Evolutionary conservation across 2,113 vertebrate genomes (phyloP), one percentile per base, ranked within the genome.

Genomic region (Ictalurus punctatus): DNA sequence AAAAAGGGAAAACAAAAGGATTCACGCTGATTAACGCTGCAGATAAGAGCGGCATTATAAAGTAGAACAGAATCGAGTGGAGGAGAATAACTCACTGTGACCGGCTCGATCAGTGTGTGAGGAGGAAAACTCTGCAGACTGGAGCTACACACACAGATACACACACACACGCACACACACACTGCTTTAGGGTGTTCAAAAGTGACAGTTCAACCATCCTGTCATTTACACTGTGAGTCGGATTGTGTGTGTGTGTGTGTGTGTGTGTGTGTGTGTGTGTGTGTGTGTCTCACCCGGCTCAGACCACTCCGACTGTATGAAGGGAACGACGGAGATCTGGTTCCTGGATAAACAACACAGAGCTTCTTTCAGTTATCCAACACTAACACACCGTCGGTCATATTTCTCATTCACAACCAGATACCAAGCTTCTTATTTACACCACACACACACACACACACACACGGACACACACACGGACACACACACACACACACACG

Each of bases 71-170:
- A 44, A 40, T 19, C 13, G 48, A 59, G 73, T 48, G 52, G 58
- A 61, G 63, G 23, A 21, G 13, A 61, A 37, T 7, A 30, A n/a
- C 95, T 94, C 87, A 97, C 97, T 96, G 78, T 95, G 93, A 14
- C 93, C 94, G 69, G 93, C 92, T 48, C 93, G 94, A 80, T 96
- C 96, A 6, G 93, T 96, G 84, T 96, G 94, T 0, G 94, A 94
- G 0, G 96, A 94, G 94, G 94, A 94, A 90, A 98, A 98, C 89
- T 99, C 97, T 21, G 97, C 95, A 0, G 97, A 98, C 93, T 96
- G 96, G 80, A 98, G 96, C 97, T 99, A 0, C 58, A 80, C 48
- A 52, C 48, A 52, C 48, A 52, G 1, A 52, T 13, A 84, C 30
- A 63, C 56, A 56, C 48, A 80, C 48, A 81, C 76, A 79, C 76